These are phyloP conservation scores for Pipistrellus nathusii DNA, from an alignment of 2,797 vertebrate species.

Conservation along the genomic window DNA sequence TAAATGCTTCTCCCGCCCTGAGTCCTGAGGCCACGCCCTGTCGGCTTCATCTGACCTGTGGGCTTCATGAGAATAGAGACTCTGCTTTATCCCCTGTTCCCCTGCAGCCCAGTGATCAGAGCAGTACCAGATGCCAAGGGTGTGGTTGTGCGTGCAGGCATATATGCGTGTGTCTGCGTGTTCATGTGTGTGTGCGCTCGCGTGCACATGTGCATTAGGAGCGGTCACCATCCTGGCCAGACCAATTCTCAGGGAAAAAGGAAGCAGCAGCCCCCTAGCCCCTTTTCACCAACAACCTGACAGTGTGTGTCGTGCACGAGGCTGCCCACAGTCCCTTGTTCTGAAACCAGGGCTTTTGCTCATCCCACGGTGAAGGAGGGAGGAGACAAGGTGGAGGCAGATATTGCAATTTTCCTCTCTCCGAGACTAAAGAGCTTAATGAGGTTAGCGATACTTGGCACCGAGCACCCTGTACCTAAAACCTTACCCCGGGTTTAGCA, in stretches of 20 bases:
- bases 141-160: accelerated
- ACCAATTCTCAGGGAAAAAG: neutral
- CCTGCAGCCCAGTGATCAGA: neutral
- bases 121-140: neutral
- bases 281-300: neutral
- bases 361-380: neutral
- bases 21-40: no score
- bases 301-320: neutral
- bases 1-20: neutral
- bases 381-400: slow-evolving; percentile 68
- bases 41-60: neutral
- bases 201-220: neutral
- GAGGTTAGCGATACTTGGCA: slow-evolving; percentile 79
- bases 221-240: neutral
- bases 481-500: neutral
- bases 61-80: neutral
- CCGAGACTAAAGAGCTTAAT: slow-evolving; percentile 51
- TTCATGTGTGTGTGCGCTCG: no score
- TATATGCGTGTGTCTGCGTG: no score
- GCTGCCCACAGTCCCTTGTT: neutral
- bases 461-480: neutral
- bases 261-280: neutral
- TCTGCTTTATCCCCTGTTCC: neutral
- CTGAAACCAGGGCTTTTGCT: slow-evolving; percentile 59
- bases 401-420: slow-evolving; percentile 8